Base-by-base conservation (phyloP, 2,113 vertebrate genomes). In the Aspiorhynchus laticeps region DNA sequence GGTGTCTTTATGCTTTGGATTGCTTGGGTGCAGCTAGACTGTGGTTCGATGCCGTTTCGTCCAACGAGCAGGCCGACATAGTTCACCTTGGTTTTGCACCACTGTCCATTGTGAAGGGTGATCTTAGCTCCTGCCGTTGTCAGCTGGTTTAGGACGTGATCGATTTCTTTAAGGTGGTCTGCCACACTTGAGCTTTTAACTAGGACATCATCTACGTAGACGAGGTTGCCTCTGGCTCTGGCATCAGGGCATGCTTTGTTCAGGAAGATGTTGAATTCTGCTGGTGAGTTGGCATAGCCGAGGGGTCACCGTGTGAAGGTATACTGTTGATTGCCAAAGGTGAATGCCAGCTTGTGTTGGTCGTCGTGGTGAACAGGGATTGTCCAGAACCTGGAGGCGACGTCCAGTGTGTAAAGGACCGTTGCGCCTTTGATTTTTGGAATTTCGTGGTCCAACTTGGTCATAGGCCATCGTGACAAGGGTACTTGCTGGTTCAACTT, bases 1-100 rank as follows among this genome's bases (percentile, higher is more conserved):
- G 80, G 73, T 2, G 53, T n/a, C 12, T 87, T 83, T 2, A 88
- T 79, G 21, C 83, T 65, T 21, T 79, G 79, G 2, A 84, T 80
- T 4, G 74, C 88, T 12, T 56, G 74, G 2, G 84, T 4, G 2
- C 74, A 33, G 2, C 79, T 73, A 0, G 80, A 73, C 12, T 87
- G 89, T 1, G 84, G 86, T 21, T 88, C 71, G 5, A 86, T 75
- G 0, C 86, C 80, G 24, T 80, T 6, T 1, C 84, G 6, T 12
- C 83, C 51, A 0, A 87, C 82, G 3, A 71, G n/a, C 0, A 85
- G 63, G 0, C 78, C 85, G 5, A 53, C 51, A 7, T 19, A 17
- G 15, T 51, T 51, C 3, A 51, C 14, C 14, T 51, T 51, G 48
- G 14, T 51, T 51, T 51, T 56, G 1, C 53, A 56, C 53, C 53